These are phyloP conservation scores for Uropsilus gracilis DNA, from an alignment of 2,113 vertebrate genomes.

Conservation along the genomic window DNA sequence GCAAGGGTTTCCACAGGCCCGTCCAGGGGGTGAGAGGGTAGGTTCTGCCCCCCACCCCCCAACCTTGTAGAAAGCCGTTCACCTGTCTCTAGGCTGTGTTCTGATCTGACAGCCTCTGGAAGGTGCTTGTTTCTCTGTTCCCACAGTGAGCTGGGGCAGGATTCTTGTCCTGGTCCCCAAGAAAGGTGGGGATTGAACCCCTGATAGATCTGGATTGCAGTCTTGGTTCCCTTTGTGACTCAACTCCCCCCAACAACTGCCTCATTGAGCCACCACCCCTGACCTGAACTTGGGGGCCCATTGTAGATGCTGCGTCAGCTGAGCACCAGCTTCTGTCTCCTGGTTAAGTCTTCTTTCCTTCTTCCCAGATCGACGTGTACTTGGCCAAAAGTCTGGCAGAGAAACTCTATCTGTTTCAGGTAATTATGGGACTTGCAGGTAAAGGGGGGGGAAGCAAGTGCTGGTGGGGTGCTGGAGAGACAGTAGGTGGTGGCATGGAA, in stretches of 20 bases:
- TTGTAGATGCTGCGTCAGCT: background rate
- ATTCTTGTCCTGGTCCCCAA: background rate
- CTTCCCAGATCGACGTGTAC: conserved; percentile 94
- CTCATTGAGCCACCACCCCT: background rate
- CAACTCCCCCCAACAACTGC: background rate
- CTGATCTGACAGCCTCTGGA: background rate
- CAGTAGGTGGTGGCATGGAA: too few species aligned
- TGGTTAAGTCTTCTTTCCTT: conserved; percentile 49
- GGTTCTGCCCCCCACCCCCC: too few species aligned
- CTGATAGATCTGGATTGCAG: background rate
- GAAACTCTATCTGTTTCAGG: conserved; percentile 98
- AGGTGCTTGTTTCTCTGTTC: background rate
- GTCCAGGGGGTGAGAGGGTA: too few species aligned
- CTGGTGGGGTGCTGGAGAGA: background rate
- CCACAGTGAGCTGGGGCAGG: background rate
- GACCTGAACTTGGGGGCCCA: background rate
- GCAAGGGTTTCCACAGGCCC: background rate
- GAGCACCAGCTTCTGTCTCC: background rate
- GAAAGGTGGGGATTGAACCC: background rate
- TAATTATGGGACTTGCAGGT: conserved; percentile 77
- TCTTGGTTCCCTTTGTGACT: background rate
- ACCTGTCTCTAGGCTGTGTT: background rate
- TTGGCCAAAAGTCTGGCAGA: conserved; percentile 97
- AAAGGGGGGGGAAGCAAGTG: background rate
- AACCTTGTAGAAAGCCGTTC: background rate